Percentiles rank a stretch among this genome's conserved stretches.
phyloP scores from a whole-genome alignment of 2,888 invertebrate genomes.

The Pseudoips prasinana region DNA sequence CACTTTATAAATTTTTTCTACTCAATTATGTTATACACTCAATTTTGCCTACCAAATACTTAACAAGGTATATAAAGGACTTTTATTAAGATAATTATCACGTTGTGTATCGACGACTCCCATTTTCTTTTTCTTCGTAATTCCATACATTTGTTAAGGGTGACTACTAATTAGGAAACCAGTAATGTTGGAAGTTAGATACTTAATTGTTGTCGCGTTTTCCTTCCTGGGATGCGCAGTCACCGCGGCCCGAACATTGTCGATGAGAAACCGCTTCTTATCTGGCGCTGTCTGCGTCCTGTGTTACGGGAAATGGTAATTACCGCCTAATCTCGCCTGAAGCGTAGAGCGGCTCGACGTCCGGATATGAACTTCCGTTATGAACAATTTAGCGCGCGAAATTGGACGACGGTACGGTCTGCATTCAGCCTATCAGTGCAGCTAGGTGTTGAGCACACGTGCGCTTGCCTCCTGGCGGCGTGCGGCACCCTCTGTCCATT shows the following conservation, averaged over 20 bases:
- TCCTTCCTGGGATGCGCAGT: constrained; percentile 41
- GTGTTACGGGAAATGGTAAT: constrained; percentile 81
- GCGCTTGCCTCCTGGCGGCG: no score
- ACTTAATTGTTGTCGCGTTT: constrained; percentile 44
- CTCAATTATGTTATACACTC: constrained; percentile 60
- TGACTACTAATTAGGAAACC: constrained; percentile 24
- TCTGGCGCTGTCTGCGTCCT: constrained; percentile 70
- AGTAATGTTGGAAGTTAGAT: constrained; percentile 37
- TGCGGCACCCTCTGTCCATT: constrained; percentile 52
- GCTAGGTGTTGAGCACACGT: constrained; percentile 56
- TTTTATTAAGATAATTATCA: no score
- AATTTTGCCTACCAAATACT: constrained; percentile 45
- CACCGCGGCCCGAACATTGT: constrained; percentile 33
- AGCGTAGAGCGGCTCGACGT: constrained; percentile 76
- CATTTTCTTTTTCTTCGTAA: no score
- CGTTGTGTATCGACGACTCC: no score
- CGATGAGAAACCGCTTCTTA: constrained; percentile 52
- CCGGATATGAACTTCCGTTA: constrained; percentile 94
- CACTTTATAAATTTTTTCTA: constrained; percentile 71
- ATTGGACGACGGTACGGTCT: constrained; percentile 80
- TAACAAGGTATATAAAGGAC: no score
- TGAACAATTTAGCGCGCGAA: constrained; percentile 90
- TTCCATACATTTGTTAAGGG: no score
- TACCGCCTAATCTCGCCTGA: constrained; percentile 82
- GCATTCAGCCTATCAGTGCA: constrained; percentile 63